These are phyloP conservation scores for Diacarnus erythraeanus DNA, from an alignment of 37 sponge, comb jelly and placozoan species.

Conservation along the genomic window DNA sequence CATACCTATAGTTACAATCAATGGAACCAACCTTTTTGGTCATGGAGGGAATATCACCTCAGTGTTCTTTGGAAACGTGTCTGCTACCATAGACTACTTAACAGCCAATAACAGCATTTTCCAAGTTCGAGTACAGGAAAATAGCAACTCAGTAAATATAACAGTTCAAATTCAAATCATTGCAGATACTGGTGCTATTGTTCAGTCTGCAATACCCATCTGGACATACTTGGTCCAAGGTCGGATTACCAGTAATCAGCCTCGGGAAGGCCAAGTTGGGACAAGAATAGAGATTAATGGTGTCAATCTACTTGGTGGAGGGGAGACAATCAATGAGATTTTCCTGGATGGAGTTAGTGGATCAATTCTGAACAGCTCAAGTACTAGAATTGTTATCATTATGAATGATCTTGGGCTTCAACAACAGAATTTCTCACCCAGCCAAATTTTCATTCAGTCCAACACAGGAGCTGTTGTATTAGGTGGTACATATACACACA, in stretches of 20 bases:
- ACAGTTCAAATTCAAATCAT: slow-evolving; percentile 18
- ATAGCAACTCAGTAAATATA: slow-evolving; percentile 7
- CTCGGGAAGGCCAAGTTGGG: slow-evolving; percentile 60
- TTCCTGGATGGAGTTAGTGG: slow-evolving; percentile 66
- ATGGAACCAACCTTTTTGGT: slow-evolving; percentile 64
- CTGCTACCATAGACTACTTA: slow-evolving; percentile 42
- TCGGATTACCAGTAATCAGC: slow-evolving; percentile 7
- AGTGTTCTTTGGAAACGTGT: slow-evolving; percentile 31
- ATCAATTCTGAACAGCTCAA: slow-evolving; percentile 8
- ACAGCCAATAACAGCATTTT: slow-evolving; percentile 10
- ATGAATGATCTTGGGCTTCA: slow-evolving; percentile 18
- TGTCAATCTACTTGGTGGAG: slow-evolving; percentile 67
- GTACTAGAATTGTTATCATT: slow-evolving; percentile 20
- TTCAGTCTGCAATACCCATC: slow-evolving; percentile 11
- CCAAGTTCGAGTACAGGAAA: slow-evolving; percentile 21
- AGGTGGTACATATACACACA: slow-evolving; percentile 49
- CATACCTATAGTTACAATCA: slow-evolving; percentile 60
- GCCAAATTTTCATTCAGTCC: slow-evolving; percentile 51
- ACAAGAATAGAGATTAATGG: slow-evolving; percentile 53
- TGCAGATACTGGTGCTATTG: slow-evolving; percentile 28
- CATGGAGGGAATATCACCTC: slow-evolving; percentile 39
- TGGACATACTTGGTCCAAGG: slow-evolving; percentile 72
- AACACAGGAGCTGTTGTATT: slow-evolving; percentile 71
- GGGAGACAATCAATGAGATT: slow-evolving; percentile 6
- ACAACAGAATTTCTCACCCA: neutral